phyloP scores from a whole-genome alignment of 2,888 invertebrate genomes.

The Pollenia angustigena region DNA sequence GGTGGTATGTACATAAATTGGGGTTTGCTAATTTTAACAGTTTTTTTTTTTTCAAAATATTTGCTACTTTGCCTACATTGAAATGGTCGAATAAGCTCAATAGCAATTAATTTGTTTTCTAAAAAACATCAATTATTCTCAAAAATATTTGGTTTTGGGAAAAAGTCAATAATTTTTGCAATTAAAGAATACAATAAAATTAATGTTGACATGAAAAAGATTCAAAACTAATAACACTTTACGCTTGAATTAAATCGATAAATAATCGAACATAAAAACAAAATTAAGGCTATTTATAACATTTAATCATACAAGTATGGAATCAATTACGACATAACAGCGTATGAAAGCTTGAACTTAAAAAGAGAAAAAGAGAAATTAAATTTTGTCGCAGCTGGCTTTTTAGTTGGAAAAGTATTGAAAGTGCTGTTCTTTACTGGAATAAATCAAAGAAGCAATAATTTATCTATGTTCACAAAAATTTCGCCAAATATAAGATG shows the following conservation, averaged over 20 bases:
- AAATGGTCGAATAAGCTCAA: constrained; percentile 1
- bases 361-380: too few species aligned
- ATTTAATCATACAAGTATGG: background rate
- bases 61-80: background rate
- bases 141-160: background rate
- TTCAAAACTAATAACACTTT: constrained; percentile 25
- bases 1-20: too few species aligned
- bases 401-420: too few species aligned
- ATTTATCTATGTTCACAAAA: too few species aligned
- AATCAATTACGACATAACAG: background rate
- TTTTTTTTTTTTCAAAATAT: background rate
- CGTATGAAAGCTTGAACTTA: too few species aligned
- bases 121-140: constrained; percentile 5
- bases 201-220: constrained; percentile 8
- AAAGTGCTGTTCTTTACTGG: too few species aligned
- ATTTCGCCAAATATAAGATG: too few species aligned
- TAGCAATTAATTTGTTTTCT: background rate
- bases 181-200: constrained; percentile 6
- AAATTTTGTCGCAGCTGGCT: background rate
- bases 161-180: background rate
- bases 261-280: background rate
- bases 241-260: constrained; percentile 12
- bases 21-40: too few species aligned
- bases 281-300: background rate
- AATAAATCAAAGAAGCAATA: too few species aligned